These are phyloP conservation scores for Alethe diademata DNA, from an alignment of 2,113 vertebrate genomes.

Conservation along the genomic window DNA sequence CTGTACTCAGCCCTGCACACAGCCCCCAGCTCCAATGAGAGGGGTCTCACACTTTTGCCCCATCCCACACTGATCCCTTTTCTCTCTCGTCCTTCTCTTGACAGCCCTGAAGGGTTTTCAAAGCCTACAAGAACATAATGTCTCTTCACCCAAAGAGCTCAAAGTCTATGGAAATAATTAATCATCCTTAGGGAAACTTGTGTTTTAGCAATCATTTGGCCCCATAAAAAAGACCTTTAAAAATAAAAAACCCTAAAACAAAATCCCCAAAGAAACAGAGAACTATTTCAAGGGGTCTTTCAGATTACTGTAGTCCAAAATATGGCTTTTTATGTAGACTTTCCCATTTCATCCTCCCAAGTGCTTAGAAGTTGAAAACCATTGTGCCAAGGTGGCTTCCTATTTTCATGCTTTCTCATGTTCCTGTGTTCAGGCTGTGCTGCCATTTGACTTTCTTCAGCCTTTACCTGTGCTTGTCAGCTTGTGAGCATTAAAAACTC, in stretches of 20 bases:
- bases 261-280: background rate
- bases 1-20: background rate
- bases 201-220: background rate
- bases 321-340: background rate
- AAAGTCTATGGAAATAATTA: background rate
- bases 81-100: background rate
- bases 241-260: background rate
- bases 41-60: background rate
- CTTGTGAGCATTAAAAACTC: background rate
- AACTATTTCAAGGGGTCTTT: background rate
- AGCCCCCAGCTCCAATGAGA: background rate
- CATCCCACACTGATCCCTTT: background rate
- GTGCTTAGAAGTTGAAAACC: background rate
- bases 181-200: accelerated
- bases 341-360: background rate
- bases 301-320: background rate
- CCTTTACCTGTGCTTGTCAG: background rate
- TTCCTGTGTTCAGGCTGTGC: background rate
- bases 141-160: background rate
- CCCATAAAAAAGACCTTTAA: background rate
- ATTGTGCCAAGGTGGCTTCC: background rate
- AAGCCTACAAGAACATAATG: background rate
- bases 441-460: background rate
- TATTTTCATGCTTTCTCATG: background rate
- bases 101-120: background rate